These are phyloP conservation scores for Pristiophorus japonicus DNA, from an alignment of 2,113 vertebrate genomes.

Conservation along the genomic window DNA sequence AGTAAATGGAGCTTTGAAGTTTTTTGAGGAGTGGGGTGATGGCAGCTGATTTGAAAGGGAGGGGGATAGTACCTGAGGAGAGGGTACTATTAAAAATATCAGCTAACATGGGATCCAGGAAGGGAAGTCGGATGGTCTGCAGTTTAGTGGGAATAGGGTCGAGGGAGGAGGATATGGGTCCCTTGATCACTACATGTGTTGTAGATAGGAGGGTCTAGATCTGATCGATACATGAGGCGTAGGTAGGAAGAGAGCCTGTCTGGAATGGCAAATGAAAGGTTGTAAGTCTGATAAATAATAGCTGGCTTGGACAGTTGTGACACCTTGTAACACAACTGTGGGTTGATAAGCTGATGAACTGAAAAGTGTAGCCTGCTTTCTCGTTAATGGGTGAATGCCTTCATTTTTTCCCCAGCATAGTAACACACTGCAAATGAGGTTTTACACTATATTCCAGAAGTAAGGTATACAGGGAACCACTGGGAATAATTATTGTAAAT, in stretches of 20 bases:
- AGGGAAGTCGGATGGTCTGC: background rate
- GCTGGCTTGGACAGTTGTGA: background rate
- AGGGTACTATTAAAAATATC: background rate
- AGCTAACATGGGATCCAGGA: background rate
- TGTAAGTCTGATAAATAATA: background rate
- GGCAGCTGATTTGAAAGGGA: background rate
- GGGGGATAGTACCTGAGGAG: background rate
- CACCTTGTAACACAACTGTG: background rate
- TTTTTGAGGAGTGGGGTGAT: background rate
- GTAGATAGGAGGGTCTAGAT: no score
- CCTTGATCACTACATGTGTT: background rate
- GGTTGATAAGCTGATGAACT: background rate
- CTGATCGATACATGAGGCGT: background rate
- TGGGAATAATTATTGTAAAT: background rate
- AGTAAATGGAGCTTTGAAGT: background rate
- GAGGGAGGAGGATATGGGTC: background rate
- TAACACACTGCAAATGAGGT: background rate
- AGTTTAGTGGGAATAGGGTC: background rate
- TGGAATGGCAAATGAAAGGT: background rate
- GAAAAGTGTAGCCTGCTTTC: background rate
- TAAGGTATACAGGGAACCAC: background rate
- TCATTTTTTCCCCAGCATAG: background rate
- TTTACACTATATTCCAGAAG: background rate
- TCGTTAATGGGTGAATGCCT: background rate
- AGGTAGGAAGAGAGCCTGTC: background rate